These are phyloP conservation scores for Cremastobaeus sp. DNA, from an alignment of 2,888 invertebrate species.

Conservation along the genomic window DNA sequence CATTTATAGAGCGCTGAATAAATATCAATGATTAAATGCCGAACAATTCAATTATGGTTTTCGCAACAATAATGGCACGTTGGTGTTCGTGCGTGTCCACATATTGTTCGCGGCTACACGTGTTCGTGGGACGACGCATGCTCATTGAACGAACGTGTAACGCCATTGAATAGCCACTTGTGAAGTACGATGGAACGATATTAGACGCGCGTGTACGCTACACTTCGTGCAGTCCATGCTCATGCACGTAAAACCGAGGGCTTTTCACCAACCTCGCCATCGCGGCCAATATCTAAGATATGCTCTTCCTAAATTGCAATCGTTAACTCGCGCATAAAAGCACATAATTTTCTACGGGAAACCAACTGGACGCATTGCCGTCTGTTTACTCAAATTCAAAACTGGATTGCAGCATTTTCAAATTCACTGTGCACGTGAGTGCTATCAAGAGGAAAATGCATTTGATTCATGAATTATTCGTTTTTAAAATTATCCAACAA, in stretches of 20 bases:
- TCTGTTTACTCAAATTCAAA: no score
- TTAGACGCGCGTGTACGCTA: constrained; percentile 57
- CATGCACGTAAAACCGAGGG: constrained; percentile 55
- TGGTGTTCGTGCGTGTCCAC: constrained; percentile 34
- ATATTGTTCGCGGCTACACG: constrained; percentile 46
- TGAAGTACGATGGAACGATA: constrained; percentile 62
- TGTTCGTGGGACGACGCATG: constrained; percentile 53
- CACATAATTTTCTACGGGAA: no score
- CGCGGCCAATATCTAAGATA: constrained; percentile 6
- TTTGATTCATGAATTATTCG: no score
- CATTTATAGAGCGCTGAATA: constrained; percentile 43
- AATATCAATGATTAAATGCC: constrained; percentile 53
- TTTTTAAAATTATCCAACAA: no score
- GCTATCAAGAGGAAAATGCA: no score
- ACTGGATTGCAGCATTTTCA: no score
- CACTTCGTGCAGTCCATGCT: constrained; percentile 50
- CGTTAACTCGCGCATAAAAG: no score
- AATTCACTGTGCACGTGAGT: no score
- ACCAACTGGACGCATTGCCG: not conserved
- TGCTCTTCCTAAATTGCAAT: constrained; percentile 3
- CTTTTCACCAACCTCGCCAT: constrained; percentile 20
- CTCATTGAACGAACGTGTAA: constrained; percentile 56
- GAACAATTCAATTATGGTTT: constrained; percentile 59
- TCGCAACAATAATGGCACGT: constrained; percentile 43
- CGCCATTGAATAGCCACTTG: constrained; percentile 61